Evolutionary conservation across 2,797 vertebrate genomes (phyloP), one percentile per base, ranked within the genome.

Genomic region (Sylvilagus floridanus): DNA sequence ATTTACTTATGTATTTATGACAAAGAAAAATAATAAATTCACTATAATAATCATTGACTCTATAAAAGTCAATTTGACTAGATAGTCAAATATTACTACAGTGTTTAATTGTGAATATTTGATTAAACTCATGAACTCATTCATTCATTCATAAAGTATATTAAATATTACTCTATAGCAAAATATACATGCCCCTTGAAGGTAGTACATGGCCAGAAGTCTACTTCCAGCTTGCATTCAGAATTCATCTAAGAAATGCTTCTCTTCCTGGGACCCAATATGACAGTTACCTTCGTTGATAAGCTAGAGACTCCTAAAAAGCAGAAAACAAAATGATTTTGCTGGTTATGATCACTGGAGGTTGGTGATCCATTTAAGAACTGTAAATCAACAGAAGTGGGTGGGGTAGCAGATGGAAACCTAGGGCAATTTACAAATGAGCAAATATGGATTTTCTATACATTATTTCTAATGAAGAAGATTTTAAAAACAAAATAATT

Each of bases 301-400:
- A 93, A 76, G 63, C 92, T 83, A 68, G 68, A 95, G 72, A 90
- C 16, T 79, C 69, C 28, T 81, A 76, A 88, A 50, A 82, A 95
- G 42, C 78, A 54, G 50, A 69, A 94, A 93, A 92, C 65, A 21
- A 22, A 71, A 84, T 68, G 92, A 89, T n/a, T 79, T 93, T 91
- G 82, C 52, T 83, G 0, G 88, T 76, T 94, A 96, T 94, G 85
- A 76, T 97, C 95, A 96, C 92, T 24, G 84, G 68, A 47, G 66
- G 94, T 92, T 97, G 85, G 73, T 1, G 30, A 71, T 86, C 52
- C 69, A 84, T 90, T 97, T 97, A 82, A 93, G 84, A 97, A 87
- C 85, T 32, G n/a, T 19, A 91, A 79, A 95, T 95, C 88, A 87
- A 14, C 73, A 32, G 76, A 85, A 60, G 19, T 71, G 94, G 30